Base-by-base conservation (phyloP, 2,888 invertebrate genomes). In the Orgyia antiqua region DNA sequence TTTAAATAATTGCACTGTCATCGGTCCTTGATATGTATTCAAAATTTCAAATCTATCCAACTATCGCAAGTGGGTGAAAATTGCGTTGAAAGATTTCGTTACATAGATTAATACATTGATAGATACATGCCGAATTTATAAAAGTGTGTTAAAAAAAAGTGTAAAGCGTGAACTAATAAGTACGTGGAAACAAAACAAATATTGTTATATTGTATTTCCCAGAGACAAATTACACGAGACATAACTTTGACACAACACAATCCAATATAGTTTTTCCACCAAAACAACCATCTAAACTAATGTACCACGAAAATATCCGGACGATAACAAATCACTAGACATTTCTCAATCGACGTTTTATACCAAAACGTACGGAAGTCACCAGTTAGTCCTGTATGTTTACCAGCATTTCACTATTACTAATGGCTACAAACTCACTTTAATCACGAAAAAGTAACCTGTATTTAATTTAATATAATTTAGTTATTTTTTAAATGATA, bases 281-380 rank as follows among this genome's bases (percentile, higher is more conserved):
- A 63, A 73, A 71, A 70, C 72, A 71, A 61, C 53, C 54, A 64
- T 68, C 51, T 45, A 66, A n/a, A 67, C 59, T 47, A 28, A 21
- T 25, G 33, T 24, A 48, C 47, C 36, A 43, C 49, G 39, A 60
- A 66, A 68, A 68, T 71, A 60, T 58, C 56, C 58, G 45, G 42
- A 56, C 55, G 40, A 50, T 53, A 45, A 65, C 73, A 73, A 68
- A 73, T 75, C 67, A 68, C 63, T 27, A 45, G 56, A 60, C 60
- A 58, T 62, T 68, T 68, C 54, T 64, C 61, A 62, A 68, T 69
- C 61, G 68, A 68, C 63, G 53, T 69, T 74, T 71, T 70, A 63
- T 66, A 70, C 61, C 61, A 58, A 65, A 71, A 63, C 60, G 55
- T 55, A 51, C 60, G 61, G 62, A 66, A 68, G 66, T 66, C 62